Percentiles rank a stretch among this genome's conserved stretches.
These are phyloP conservation scores for Picathartes gymnocephalus DNA, from an alignment of 2,113 vertebrate genomes.

Conservation along the genomic window DNA sequence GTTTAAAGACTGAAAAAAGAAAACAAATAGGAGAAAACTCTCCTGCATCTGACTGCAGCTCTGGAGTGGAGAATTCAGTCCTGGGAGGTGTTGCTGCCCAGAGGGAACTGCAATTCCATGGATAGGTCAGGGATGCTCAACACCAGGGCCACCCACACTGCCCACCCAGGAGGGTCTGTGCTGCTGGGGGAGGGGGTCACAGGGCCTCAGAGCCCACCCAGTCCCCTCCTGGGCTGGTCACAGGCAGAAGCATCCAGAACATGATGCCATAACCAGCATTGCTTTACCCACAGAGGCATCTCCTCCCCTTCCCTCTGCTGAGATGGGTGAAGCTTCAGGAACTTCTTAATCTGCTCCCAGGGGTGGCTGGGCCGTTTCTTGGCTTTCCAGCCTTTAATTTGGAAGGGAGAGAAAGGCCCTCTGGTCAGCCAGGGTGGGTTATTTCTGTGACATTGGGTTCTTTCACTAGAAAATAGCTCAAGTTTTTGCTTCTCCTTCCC, in stretches of 20 bases:
- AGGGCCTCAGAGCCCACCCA: not conserved
- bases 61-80: not conserved
- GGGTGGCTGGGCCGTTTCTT: not conserved
- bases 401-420: not conserved
- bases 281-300: not conserved
- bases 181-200: not conserved
- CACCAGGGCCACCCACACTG: not conserved
- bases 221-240: rapidly evolving
- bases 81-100: not conserved
- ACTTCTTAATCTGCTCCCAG: not conserved
- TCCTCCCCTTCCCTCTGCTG: not conserved
- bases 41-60: not conserved
- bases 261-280: rapidly evolving
- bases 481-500: not conserved
- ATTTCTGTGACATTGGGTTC: not conserved
- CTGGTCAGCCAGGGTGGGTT: not conserved
- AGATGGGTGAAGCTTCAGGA: not conserved
- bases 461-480: not conserved
- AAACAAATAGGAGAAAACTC: not conserved
- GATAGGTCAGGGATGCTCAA: not conserved
- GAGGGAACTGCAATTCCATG: not conserved
- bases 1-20: not conserved
- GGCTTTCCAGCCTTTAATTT: not conserved
- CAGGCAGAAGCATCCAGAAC: not conserved
- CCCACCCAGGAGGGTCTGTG: not conserved